Evolutionary conservation across 2,797 vertebrate genomes (phyloP).

Genomic region (Lates japonicus): DNA sequence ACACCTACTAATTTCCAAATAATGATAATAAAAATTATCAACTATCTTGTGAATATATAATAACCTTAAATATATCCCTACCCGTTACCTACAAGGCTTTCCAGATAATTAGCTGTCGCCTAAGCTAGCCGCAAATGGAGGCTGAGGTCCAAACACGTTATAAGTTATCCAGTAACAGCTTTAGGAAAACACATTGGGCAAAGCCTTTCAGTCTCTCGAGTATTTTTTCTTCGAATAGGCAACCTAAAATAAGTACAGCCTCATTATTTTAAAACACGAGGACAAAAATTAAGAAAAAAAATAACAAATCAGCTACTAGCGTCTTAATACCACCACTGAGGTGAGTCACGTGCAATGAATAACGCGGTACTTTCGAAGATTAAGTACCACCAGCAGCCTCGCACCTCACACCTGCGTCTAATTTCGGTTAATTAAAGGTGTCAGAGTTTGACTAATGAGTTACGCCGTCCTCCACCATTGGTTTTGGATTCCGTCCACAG

Average conservation of each 20-base stretch:
- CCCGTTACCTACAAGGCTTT: neutral
- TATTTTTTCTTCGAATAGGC: neutral
- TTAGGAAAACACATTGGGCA: neutral
- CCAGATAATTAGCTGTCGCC: slow-evolving; percentile 18
- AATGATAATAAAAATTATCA: neutral
- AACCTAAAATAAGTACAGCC: neutral
- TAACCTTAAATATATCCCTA: neutral
- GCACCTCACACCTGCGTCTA: neutral
- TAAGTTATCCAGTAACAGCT: neutral
- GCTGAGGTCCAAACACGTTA: slow-evolving; percentile 24
- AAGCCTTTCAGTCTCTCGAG: neutral
- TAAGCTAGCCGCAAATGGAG: slow-evolving; percentile 58
- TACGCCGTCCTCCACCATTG: slow-evolving; percentile 84
- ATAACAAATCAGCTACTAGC: neutral
- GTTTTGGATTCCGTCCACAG: no score
- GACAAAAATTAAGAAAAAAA: neutral
- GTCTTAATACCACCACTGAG: neutral
- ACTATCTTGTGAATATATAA: neutral
- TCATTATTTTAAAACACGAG: neutral
- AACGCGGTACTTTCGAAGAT: neutral
- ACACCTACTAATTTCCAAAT: neutral
- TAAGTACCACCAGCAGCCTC: neutral
- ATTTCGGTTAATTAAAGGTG: no score
- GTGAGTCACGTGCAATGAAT: neutral
- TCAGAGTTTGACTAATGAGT: slow-evolving; percentile 86